phyloP scores from a whole-genome alignment of 1,140 invertebrate genomes.

The Agrypnia vestita region DNA sequence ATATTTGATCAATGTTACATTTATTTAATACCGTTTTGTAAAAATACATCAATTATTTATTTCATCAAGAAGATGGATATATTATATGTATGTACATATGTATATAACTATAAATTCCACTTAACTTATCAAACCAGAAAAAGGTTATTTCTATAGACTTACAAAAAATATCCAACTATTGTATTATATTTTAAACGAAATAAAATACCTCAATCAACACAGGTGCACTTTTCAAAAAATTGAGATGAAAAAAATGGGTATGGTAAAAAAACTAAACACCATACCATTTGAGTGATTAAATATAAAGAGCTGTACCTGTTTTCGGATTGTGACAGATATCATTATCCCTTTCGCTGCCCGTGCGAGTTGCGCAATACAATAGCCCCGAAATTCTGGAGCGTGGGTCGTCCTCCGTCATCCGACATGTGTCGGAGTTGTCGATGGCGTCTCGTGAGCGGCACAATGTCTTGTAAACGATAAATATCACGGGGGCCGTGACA shows the following conservation, averaged over 20 bases:
- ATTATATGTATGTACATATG: too few species aligned
- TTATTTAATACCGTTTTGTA: background rate
- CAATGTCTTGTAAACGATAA: conserved; percentile 47
- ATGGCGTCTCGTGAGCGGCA: conserved; percentile 35
- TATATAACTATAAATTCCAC: background rate
- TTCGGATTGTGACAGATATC: conserved; percentile 24
- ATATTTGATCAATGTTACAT: background rate
- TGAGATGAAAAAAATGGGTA: background rate
- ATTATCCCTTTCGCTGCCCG: conserved; percentile 39
- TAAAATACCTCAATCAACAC: conserved; percentile 24
- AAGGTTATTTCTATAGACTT: background rate
- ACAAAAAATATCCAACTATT: background rate
- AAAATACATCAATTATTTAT: too few species aligned
- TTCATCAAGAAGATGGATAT: too few species aligned
- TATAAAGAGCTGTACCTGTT: conserved; percentile 50
- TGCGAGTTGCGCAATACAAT: conserved; percentile 1
- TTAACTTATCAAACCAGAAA: background rate
- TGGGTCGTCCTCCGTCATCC: conserved; percentile 48
- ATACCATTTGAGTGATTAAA: conserved; percentile 44
- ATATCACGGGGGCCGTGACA: conserved; percentile 41
- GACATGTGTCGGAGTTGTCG: conserved; percentile 47
- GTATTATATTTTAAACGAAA: conserved; percentile 12
- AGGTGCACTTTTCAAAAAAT: conserved; percentile 9
- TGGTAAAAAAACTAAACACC: conserved; percentile 3
- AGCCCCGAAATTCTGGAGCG: conserved; percentile 18